Evolutionary conservation across 2,888 invertebrate genomes (phyloP).

Genomic region (Lysandra bellargus): DNA sequence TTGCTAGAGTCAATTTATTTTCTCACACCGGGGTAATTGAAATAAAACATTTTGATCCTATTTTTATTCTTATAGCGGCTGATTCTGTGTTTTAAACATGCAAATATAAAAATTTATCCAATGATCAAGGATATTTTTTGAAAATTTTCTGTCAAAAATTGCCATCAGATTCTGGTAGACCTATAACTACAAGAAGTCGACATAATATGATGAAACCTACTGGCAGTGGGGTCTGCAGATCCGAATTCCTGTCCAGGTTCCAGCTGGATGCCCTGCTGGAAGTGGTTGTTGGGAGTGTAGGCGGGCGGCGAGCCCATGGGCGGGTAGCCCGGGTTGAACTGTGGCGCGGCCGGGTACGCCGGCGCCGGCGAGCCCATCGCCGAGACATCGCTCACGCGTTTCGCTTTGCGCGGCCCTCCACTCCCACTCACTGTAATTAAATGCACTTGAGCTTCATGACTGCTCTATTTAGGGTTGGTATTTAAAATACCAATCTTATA

Average conservation of each 20-base stretch:
- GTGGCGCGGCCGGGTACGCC: conserved; percentile 42
- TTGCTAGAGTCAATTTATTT: no score
- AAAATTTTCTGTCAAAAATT: no score
- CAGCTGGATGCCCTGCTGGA: conserved; percentile 66
- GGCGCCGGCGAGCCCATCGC: conserved; percentile 83
- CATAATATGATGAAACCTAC: conserved; percentile 48
- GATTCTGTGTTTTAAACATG: no score
- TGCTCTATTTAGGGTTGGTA: neutral
- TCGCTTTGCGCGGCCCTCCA: conserved; percentile 78
- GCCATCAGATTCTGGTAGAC: no score
- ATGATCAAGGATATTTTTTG: no score
- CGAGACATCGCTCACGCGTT: conserved; percentile 85
- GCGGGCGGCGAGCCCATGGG: conserved; percentile 59
- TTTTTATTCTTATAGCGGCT: no score
- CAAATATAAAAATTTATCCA: no score
- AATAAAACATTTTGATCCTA: no score
- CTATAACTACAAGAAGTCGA: neutral
- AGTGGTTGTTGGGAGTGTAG: conserved; percentile 51
- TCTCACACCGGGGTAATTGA: no score
- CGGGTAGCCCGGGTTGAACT: conserved; percentile 52
- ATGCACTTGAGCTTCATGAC: conserved; percentile 16
- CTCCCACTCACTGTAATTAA: conserved; percentile 58
- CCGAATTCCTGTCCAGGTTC: conserved; percentile 61
- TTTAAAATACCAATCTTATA: neutral
- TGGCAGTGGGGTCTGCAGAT: conserved; percentile 48